These are phyloP conservation scores for Scaptomyza graminum DNA, from an alignment of 1,140 invertebrate species.

Conservation along the genomic window DNA sequence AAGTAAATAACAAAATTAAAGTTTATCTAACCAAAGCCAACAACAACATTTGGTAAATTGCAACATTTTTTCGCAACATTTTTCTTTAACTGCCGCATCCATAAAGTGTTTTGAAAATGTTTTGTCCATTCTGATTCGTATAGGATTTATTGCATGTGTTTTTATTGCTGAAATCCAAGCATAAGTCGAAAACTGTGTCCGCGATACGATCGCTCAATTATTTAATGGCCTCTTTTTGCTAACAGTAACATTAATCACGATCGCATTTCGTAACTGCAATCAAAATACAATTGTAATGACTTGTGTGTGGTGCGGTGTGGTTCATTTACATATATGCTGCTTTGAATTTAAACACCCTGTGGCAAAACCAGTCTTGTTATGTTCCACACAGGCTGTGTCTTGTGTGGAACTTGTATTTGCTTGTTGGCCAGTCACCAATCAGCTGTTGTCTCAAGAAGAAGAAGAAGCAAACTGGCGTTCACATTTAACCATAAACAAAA, in stretches of 20 bases:
- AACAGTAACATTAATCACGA: slow-evolving; percentile 42
- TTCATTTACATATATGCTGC: background rate
- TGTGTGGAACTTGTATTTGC: slow-evolving; percentile 3
- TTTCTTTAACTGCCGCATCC: slow-evolving; percentile 26
- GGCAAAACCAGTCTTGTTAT: background rate
- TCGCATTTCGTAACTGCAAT: slow-evolving; percentile 46
- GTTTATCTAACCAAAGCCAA: too few species aligned
- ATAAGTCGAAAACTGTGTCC: slow-evolving; percentile 16
- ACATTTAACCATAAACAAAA: slow-evolving; percentile 19
- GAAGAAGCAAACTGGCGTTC: slow-evolving; percentile 31
- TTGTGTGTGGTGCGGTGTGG: background rate
- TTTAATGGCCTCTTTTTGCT: slow-evolving; percentile 59
- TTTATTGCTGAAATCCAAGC: slow-evolving; percentile 29
- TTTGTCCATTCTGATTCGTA: background rate
- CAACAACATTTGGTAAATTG: slow-evolving; percentile 40
- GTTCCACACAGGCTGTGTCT: slow-evolving; percentile 10
- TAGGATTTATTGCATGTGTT: too few species aligned
- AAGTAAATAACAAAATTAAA: slow-evolving; percentile 44
- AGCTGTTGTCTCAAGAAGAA: slow-evolving; percentile 29
- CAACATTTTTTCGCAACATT: slow-evolving; percentile 37
- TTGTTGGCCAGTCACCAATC: slow-evolving; percentile 14
- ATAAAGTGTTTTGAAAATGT: slow-evolving; percentile 35
- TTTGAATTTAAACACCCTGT: slow-evolving; percentile 16
- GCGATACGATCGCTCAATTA: slow-evolving; percentile 23
- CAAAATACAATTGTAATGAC: slow-evolving; percentile 18